Percentiles rank a stretch among this genome's conserved stretches.
These are phyloP conservation scores for Timema cristinae DNA, from an alignment of 2,888 invertebrate genomes.

Conservation along the genomic window DNA sequence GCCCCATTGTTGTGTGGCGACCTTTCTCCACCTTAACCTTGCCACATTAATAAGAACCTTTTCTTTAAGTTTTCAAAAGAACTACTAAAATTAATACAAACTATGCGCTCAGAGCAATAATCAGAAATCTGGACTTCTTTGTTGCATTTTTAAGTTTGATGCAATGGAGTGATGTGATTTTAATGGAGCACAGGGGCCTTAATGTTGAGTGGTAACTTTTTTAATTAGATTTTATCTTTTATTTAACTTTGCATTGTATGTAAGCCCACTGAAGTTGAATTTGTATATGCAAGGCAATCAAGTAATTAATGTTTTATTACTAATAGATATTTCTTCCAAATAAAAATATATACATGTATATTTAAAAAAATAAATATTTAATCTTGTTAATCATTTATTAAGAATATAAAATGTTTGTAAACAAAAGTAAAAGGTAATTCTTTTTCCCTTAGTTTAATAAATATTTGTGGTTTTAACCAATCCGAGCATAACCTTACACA, in stretches of 20 bases:
- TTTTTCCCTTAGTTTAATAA: slow-evolving; percentile 8
- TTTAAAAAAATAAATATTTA: slow-evolving; percentile 25
- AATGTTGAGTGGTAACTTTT: slow-evolving; percentile 22
- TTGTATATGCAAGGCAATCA: slow-evolving; percentile 31
- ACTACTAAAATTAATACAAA: background rate
- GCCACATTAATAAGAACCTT: too few species aligned
- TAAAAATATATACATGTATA: slow-evolving; percentile 19
- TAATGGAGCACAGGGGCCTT: slow-evolving; percentile 30
- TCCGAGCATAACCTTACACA: too few species aligned
- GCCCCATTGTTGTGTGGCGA: too few species aligned
- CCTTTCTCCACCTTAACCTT: too few species aligned
- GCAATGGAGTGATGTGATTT: slow-evolving; percentile 25
- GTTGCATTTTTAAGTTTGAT: slow-evolving; percentile 18
- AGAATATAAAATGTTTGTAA: slow-evolving; percentile 28
- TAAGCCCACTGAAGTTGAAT: slow-evolving; percentile 26
- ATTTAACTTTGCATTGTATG: slow-evolving; percentile 23
- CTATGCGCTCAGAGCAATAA: slow-evolving; percentile 31
- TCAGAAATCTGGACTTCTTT: slow-evolving; percentile 24
- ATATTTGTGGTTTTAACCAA: slow-evolving; percentile 1
- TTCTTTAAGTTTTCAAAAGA: too few species aligned
- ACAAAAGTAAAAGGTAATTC: slow-evolving; percentile 17
- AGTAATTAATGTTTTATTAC: slow-evolving; percentile 25
- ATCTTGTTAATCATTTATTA: slow-evolving; percentile 27
- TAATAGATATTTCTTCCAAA: slow-evolving; percentile 29
- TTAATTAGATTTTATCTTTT: slow-evolving; percentile 21